Base-by-base conservation (phyloP, 2,888 invertebrate genomes). In the Macaria notata region DNA sequence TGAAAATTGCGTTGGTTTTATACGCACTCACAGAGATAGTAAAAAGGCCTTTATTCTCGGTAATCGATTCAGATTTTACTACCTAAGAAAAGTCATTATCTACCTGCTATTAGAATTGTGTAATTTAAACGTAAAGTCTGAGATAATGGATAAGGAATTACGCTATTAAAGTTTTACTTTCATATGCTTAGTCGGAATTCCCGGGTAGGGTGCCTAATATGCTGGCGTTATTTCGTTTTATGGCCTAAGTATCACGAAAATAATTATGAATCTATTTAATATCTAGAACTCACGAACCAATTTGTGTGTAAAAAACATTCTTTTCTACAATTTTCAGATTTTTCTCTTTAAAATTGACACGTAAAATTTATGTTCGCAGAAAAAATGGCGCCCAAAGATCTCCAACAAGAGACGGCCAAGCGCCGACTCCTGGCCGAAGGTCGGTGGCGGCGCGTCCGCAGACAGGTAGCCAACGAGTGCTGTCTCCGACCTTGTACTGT, bases 401-500 rank as follows among this genome's bases (percentile, higher is more conserved):
- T 84, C n/a, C 74, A 77, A 49, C 72, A 73, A 44, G 75, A 78
- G 7, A 71, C 72, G 33, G 73, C 67, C 9, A 76, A 72, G 51
- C 70, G 69, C 59, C 69, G 78, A 0, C 49, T 78, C n/a, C 63
- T 78, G 0, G 70, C 71, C 5, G 73, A 73, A 42, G 69, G 74
- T 36, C 72, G 70, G 0, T 81, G 81, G 82, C 69, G 71, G 38
- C 80, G 89, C 41, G 74, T 83, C 46, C 78, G 83, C 7, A 68
- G 88, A 45, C 87, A 88, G 60, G 81, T 89, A 0, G 88, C 85
- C 3, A 74, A 66, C 3, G 84, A 89, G 51, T 89, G 89, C 64
- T 89, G 89, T 55, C 75, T 82, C 5, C 68, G 66, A 1, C 66
- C 87, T 0, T 89, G 89, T 59, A 86, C 83, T 0, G 78, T 89